Evolutionary conservation across 2,888 invertebrate species (phyloP), one percentile per base, ranked within the genome.

Genomic region (Dicyrtomina minuta): DNA sequence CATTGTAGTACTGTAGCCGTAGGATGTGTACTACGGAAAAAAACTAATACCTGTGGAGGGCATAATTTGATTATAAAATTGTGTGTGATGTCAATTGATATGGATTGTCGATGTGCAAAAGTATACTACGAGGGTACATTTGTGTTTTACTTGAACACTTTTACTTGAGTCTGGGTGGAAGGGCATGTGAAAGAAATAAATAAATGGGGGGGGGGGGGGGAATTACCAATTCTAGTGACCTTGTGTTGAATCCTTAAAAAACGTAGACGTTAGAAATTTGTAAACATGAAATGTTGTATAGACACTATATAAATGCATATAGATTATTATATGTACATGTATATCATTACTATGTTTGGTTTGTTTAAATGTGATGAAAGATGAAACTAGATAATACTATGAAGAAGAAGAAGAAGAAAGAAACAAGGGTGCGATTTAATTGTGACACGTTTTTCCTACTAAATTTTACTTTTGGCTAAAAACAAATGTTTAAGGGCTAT

Each of bases 361-460:
- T 17, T 26, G 2, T 24, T n/a, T 33, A 58, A 26, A 17, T 39
- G n/a, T 33, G 46, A 24, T 26, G 8, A 15, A 22, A 22, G 24
- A n/a, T 22, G 27, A 27, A 27, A 55, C 17, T 51, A 51, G n/a
- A n/a, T 20, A 51, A 20, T 17, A 20, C n/a, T 24, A 55, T 26
- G 27, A 55, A 58, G 26, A 33, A 27, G n/a, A n/a, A n/a, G n/a
- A n/a, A n/a, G n/a, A n/a, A n/a, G n/a, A n/a, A n/a, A n/a, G n/a
- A n/a, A 58, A 33, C 58, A 58, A 6, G 20, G 58, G 58, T 58
- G 58, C 58, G 58, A 58, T 58, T 58, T 33, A 58, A 58, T n/a
- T 58, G 39, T 58, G 39, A 58, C 58, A 39, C 20, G 12, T 58
- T 58, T 58, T 58, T 39, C 39, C 27, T 27, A 58, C 17, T 15